Base-by-base conservation (phyloP, 2,113 vertebrate genomes). In the Electrona antarctica region DNA sequence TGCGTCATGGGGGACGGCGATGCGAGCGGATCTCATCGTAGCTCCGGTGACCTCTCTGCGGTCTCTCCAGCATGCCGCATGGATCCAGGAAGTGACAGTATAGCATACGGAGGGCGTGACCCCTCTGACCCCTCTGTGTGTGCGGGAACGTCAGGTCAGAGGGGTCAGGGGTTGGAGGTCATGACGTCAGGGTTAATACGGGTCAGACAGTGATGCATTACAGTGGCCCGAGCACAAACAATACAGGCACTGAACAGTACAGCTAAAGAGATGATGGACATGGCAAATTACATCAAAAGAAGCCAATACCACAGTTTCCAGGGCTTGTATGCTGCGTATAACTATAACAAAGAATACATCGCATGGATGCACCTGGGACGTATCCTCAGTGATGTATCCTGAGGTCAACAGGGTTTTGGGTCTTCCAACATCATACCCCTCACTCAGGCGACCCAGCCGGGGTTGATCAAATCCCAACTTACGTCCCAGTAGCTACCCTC, bases 151-250 rank as follows among this genome's bases (percentile, higher is more conserved):
- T 78, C 60, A 71, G 58, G 60, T 76, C 33, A 0, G 9, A 54
- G 87, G 64, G 58, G 74, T 85, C 45, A 86, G 41, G 70, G 86
- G 87, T 64, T 75, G 79, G 67, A 87, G 74, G 77, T 15, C 82
- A 67, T 10, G 57, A 41, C 68, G 61, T 85, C 21, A 52, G 60
- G 52, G 55, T 21, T 86, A 86, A 88, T 86, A 48, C 64, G 67
- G 81, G 79, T 83, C 72, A 81, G 82, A 85, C 87, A 85, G 68
- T 87, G 87, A 91, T 83, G 55, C 73, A 90, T 83, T 69, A 83
- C 80, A 45, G 64, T 62, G 73, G 63, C 15, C 21, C 52, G 29
- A 67, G 75, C 80, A 57, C 74, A 74, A 82, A 82, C 48, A 54
- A 70, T 50, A 41, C 33, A 6, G 33, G 33, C 33, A 41, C 21